phyloP scores from a whole-genome alignment of 2,113 vertebrate species.

The Anguilla japonica region DNA sequence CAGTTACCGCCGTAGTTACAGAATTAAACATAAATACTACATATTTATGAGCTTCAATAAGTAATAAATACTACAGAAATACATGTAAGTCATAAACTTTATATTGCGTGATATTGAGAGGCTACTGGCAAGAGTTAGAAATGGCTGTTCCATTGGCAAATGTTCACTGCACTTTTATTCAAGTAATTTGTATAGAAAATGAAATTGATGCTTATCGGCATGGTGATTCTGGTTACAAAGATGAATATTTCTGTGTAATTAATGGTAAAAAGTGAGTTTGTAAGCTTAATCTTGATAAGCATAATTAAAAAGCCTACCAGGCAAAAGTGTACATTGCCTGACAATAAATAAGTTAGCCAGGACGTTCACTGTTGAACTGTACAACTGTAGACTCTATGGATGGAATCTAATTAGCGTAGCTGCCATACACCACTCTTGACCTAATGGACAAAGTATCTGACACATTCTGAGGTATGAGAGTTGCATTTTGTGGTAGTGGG shows the following conservation, averaged over 20 bases:
- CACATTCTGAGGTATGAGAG: conserved; percentile 73
- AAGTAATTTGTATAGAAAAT: background rate
- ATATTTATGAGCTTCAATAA: conserved; percentile 30
- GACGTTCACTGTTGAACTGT: background rate
- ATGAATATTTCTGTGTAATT: background rate
- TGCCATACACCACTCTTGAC: conserved; percentile 35
- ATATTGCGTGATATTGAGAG: background rate
- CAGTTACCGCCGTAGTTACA: conserved; percentile 36
- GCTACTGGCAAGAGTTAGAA: background rate
- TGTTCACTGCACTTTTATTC: conserved; percentile 9
- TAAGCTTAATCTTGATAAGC: background rate
- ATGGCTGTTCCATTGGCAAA: conserved; percentile 13
- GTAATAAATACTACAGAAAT: background rate
- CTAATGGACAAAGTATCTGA: conserved; percentile 44
- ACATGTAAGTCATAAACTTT: background rate
- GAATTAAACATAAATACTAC: conserved; percentile 32
- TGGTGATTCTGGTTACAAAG: background rate
- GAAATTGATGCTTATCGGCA: background rate
- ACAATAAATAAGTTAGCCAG: conserved; percentile 15
- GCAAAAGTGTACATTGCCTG: background rate
- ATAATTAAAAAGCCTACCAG: background rate
- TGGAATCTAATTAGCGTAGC: background rate
- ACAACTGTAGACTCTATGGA: conserved; percentile 15
- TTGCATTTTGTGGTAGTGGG: conserved; percentile 74
- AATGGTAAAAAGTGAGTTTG: background rate